Percentiles rank a stretch among this genome's conserved stretches.
These are phyloP conservation scores for Anneissia japonica DNA, from an alignment of 35 echinoderm and acorn worm species.

Conservation along the genomic window DNA sequence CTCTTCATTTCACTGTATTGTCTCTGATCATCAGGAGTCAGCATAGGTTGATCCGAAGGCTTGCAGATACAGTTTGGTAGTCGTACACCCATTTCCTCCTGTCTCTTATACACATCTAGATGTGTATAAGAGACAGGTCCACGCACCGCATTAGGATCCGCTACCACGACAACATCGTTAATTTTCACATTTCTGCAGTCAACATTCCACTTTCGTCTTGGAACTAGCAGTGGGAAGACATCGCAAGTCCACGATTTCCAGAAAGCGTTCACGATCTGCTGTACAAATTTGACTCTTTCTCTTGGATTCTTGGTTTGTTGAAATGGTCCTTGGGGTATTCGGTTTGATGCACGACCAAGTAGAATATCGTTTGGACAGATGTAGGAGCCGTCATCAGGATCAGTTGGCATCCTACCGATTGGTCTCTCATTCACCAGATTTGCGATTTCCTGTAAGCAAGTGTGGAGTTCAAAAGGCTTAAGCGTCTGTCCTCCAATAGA, in stretches of 20 bases:
- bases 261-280: slow-evolving; percentile 25
- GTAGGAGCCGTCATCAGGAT: slow-evolving; percentile 26
- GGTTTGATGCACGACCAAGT: slow-evolving; percentile 14
- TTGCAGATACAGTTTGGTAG: slow-evolving; percentile 1
- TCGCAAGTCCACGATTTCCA: slow-evolving; percentile 43
- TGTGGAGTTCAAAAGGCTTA: slow-evolving; percentile 39
- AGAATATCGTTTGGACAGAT: slow-evolving; percentile 30
- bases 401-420: slow-evolving; percentile 12
- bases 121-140: no score
- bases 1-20: neutral
- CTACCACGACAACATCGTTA: slow-evolving; percentile 26
- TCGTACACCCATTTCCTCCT: no score
- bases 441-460: slow-evolving; percentile 29
- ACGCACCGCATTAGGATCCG: slow-evolving; percentile 17
- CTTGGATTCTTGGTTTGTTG: slow-evolving; percentile 17
- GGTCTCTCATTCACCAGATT: slow-evolving; percentile 25
- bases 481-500: slow-evolving; percentile 32
- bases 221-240: slow-evolving; percentile 25
- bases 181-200: slow-evolving; percentile 25
- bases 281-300: slow-evolving; percentile 36
- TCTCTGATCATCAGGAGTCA: neutral
- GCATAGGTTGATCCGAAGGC: neutral
- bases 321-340: slow-evolving; percentile 40
- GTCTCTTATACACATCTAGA: no score
- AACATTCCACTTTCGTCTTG: slow-evolving; percentile 26